Conservation (phyloP, 2,888 invertebrate species). For the Folsomia manolachei region DNA sequence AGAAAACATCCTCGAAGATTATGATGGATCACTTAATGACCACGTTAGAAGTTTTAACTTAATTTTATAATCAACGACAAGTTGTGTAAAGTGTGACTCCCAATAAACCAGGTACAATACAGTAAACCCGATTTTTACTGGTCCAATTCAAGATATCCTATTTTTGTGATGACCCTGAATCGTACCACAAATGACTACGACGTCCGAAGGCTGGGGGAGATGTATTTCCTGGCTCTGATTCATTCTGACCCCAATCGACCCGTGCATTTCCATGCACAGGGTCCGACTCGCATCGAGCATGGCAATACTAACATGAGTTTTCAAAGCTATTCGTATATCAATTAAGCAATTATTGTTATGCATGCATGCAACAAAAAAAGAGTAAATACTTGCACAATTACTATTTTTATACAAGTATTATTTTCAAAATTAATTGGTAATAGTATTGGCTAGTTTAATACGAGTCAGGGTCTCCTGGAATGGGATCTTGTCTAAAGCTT, state of each 20-base stretch:
- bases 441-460: too few relatives aligned
- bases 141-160: constrained; percentile 26
- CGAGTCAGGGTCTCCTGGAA: background rate
- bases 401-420: background rate
- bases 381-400: background rate
- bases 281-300: background rate
- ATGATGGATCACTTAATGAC: background rate
- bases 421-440: too few relatives aligned
- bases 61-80: background rate
- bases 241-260: constrained; percentile 24
- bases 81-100: too few relatives aligned
- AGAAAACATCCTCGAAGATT: constrained; percentile 24
- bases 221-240: constrained; percentile 23
- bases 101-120: background rate
- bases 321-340: constrained; percentile 6
- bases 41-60: too few relatives aligned
- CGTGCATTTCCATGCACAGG: constrained; percentile 27
- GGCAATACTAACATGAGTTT: constrained; percentile 23
- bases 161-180: constrained; percentile 7
- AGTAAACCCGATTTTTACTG: constrained; percentile 22
- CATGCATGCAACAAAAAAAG: too few relatives aligned
- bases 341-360: too few relatives aligned
- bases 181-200: background rate
- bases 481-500: constrained; percentile 2
- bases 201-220: constrained; percentile 11